Evolutionary conservation across 2,797 vertebrate genomes (phyloP).

Genomic region (Malurus leucopterus): DNA sequence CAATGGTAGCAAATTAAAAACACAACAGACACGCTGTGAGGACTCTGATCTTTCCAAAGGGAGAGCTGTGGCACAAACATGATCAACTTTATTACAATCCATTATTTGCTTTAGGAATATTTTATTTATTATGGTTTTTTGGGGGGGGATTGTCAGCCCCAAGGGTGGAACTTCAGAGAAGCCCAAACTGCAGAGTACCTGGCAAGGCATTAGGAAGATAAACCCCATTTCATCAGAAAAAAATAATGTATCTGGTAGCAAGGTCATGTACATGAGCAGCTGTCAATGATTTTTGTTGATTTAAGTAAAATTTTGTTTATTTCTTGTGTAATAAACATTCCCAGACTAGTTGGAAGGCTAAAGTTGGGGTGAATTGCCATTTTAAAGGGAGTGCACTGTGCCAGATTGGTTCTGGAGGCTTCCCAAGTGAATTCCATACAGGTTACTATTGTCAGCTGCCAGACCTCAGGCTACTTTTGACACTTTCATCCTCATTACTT

Average conservation of each 20-base stretch:
- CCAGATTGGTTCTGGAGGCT: neutral
- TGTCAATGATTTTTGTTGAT: neutral
- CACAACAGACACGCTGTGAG: neutral
- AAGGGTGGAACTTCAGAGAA: neutral
- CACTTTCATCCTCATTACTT: neutral
- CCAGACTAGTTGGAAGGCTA: neutral
- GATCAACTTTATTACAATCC: neutral
- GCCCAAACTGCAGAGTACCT: neutral
- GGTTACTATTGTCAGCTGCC: neutral
- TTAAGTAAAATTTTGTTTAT: neutral
- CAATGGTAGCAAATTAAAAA: slow-evolving; percentile 18
- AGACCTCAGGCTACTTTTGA: neutral
- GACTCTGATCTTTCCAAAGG: slow-evolving; percentile 1
- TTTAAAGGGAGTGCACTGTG: neutral
- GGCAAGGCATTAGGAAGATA: neutral
- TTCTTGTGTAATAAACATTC: neutral
- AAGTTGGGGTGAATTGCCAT: neutral
- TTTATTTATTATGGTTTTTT: too few relatives aligned
- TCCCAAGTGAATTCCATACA: neutral
- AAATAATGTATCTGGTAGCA: too few relatives aligned
- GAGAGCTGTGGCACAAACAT: neutral
- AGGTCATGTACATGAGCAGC: fast-evolving
- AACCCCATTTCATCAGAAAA: neutral
- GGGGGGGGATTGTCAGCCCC: neutral
- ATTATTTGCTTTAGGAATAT: neutral